phyloP scores from a whole-genome alignment of 1,140 invertebrate genomes.

The Conus ventricosus region DNA sequence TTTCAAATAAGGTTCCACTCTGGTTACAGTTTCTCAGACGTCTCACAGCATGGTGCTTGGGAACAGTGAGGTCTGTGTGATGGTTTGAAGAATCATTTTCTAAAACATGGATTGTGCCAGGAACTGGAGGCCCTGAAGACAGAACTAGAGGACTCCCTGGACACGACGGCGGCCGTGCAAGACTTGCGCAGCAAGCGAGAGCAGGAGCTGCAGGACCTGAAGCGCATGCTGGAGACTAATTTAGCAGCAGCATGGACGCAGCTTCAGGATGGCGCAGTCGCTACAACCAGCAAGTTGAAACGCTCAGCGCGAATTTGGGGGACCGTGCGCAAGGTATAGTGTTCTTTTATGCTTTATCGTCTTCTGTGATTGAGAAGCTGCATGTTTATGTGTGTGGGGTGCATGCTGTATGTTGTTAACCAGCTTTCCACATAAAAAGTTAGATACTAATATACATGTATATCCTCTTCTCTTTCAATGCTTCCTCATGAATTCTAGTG shows the following conservation, averaged over 20 bases:
- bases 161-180: constrained; percentile 94
- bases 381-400: neutral
- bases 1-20: too few relatives aligned
- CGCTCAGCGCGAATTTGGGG: constrained; percentile 93
- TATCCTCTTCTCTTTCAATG: too few relatives aligned
- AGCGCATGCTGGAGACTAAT: constrained; percentile 93
- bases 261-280: constrained; percentile 91
- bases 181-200: constrained; percentile 95
- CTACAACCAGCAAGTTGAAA: constrained; percentile 87
- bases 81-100: too few relatives aligned
- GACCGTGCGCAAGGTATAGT: constrained; percentile 82
- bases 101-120: constrained; percentile 49
- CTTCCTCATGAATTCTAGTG: too few relatives aligned
- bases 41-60: too few relatives aligned
- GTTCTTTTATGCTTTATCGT: neutral
- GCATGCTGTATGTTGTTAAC: neutral
- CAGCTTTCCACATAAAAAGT: neutral
- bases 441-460: too few relatives aligned
- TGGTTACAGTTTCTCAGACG: too few relatives aligned
- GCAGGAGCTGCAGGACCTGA: constrained; percentile 93
- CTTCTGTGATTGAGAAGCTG: neutral
- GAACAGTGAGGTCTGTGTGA: too few relatives aligned
- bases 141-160: constrained; percentile 94
- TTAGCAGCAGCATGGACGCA: constrained; percentile 84
- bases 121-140: constrained; percentile 97